Conservation (phyloP, 1,140 invertebrate genomes). For the Aplysia californica region DNA sequence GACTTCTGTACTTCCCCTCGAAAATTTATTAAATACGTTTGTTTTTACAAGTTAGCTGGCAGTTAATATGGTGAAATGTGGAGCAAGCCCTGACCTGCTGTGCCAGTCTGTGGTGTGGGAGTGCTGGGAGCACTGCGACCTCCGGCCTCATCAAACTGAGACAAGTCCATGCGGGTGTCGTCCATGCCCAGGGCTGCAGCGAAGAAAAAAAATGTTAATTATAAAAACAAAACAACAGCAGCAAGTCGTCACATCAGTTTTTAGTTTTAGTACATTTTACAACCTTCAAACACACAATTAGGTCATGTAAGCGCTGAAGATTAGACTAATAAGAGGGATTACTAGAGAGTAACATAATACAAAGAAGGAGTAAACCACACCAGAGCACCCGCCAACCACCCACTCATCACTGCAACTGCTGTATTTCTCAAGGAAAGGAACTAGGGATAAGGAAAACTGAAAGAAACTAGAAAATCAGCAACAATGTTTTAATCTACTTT, state of each 20-base stretch:
- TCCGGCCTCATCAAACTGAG: conserved; percentile 74
- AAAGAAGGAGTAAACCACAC: too few species aligned
- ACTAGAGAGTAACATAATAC: not conserved
- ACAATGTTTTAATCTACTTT: too few species aligned
- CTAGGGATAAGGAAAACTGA: too few species aligned
- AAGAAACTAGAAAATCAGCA: too few species aligned
- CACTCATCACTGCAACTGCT: too few species aligned
- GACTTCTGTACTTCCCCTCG: not conserved
- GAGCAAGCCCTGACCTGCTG: not conserved
- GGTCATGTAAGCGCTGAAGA: too few species aligned
- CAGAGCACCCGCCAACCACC: too few species aligned
- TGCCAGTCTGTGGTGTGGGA: conserved; percentile 64
- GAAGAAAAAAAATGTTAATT: not conserved
- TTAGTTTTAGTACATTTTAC: not conserved
- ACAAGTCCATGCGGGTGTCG: conserved; percentile 81
- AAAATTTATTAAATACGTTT: not conserved
- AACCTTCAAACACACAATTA: not conserved
- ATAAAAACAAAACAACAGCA: not conserved
- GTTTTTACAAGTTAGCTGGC: not conserved
- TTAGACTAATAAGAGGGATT: not conserved
- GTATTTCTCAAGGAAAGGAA: too few species aligned
- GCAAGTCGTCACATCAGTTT: too few species aligned
- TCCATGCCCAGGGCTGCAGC: conserved; percentile 73
- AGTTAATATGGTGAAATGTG: not conserved
- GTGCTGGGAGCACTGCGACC: conserved; percentile 77